These are phyloP conservation scores for Sacculina carcini DNA, from an alignment of 2,888 invertebrate genomes.

Conservation along the genomic window DNA sequence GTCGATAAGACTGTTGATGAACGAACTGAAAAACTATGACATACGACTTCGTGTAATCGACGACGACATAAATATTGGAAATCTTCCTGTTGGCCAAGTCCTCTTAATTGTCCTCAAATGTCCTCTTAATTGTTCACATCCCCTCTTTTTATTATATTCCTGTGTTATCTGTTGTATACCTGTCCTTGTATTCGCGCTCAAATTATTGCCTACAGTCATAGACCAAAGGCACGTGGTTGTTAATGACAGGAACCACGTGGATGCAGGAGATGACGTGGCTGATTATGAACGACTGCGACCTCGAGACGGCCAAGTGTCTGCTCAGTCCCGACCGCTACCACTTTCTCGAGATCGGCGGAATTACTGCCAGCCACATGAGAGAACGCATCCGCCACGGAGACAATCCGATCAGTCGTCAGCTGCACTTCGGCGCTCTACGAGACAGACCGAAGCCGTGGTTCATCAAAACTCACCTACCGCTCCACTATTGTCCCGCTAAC, in stretches of 20 bases:
- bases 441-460: slow-evolving; percentile 11
- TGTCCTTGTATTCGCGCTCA: too few relatives aligned
- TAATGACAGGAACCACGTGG: slow-evolving; percentile 7
- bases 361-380: not conserved
- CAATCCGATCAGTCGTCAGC: not conserved
- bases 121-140: too few relatives aligned
- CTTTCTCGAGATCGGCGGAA: not conserved
- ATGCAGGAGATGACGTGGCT: slow-evolving; percentile 6
- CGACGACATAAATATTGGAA: too few relatives aligned
- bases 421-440: not conserved
- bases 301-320: not conserved
- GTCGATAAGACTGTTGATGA: too few relatives aligned
- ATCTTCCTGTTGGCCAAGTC: too few relatives aligned
- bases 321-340: slow-evolving; percentile 3
- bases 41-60: too few relatives aligned
- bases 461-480: slow-evolving; percentile 17
- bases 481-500: slow-evolving; percentile 8
- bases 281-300: slow-evolving; percentile 1
- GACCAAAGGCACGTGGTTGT: too few relatives aligned
- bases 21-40: too few relatives aligned
- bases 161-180: too few relatives aligned
- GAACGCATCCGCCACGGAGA: not conserved
- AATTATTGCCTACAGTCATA: too few relatives aligned
- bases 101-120: too few relatives aligned
- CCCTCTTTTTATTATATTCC: too few relatives aligned